Percentiles rank a stretch among this genome's conserved stretches.
Conservation (phyloP, 2,113 vertebrate species). For the Nibea coibor region DNA sequence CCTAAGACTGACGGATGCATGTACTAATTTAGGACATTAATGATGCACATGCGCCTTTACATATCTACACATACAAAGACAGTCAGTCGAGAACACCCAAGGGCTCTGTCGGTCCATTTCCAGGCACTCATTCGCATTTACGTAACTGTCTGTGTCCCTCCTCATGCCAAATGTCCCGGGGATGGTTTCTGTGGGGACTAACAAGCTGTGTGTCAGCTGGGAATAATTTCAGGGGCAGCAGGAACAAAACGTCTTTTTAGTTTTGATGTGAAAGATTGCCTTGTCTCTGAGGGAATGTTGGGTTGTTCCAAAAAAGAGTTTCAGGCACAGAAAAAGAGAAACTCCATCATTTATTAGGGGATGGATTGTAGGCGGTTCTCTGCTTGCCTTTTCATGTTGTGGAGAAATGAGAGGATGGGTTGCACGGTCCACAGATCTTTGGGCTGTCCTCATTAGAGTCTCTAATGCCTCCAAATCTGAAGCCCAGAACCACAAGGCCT, state of each 20-base stretch:
- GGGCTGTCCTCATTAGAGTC: slow-evolving; percentile 59
- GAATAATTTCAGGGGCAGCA: slow-evolving; percentile 49
- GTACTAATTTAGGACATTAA: slow-evolving; percentile 62
- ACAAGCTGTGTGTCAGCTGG: slow-evolving; percentile 56
- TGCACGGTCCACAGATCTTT: slow-evolving; percentile 49
- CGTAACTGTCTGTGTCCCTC: slow-evolving; percentile 47
- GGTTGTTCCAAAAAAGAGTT: slow-evolving; percentile 55
- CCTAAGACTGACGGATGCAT: slow-evolving; percentile 69
- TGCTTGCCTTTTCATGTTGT: slow-evolving; percentile 68
- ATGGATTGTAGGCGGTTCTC: slow-evolving; percentile 48
- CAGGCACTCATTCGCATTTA: slow-evolving; percentile 69
- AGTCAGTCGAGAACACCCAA: slow-evolving; percentile 44
- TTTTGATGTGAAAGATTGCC: slow-evolving; percentile 67
- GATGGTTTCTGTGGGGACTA: slow-evolving; percentile 40
- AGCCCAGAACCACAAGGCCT: slow-evolving; percentile 31
- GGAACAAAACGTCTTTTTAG: slow-evolving; percentile 67
- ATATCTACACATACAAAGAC: slow-evolving; percentile 45
- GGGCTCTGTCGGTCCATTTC: slow-evolving; percentile 61
- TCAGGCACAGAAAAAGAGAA: slow-evolving; percentile 31
- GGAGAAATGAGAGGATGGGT: slow-evolving; percentile 48
- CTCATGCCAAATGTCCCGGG: slow-evolving; percentile 58
- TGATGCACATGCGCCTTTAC: slow-evolving; percentile 42
- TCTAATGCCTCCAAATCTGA: slow-evolving; percentile 48
- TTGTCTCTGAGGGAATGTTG: slow-evolving; percentile 59
- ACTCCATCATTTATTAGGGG: slow-evolving; percentile 51